Evolutionary conservation across 2,113 vertebrate species (phyloP).

Genomic region (Oxyruncus cristatus): DNA sequence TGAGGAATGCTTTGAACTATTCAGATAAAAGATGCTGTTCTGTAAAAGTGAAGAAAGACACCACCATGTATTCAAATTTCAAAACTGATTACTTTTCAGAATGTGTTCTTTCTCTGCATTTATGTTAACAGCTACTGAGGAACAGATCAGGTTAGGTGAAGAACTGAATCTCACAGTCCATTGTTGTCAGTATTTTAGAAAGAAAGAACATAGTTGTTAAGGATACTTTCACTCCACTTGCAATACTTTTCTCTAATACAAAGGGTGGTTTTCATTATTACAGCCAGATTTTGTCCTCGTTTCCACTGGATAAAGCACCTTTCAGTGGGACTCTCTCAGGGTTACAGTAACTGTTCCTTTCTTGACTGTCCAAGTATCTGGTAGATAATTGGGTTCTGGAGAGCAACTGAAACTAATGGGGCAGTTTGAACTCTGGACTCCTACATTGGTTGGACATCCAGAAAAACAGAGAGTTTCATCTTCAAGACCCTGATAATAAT

Average conservation of each 20-base stretch:
- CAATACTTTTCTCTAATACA: not conserved
- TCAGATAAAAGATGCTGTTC: slow-evolving; percentile 42
- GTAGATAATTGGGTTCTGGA: not conserved
- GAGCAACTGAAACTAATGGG: not conserved
- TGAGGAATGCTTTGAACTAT: slow-evolving; percentile 58
- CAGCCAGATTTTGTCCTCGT: not conserved
- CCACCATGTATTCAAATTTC: not conserved
- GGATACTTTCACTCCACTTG: not conserved
- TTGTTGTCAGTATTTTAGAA: not conserved
- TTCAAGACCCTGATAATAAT: not conserved
- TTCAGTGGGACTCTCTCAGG: not conserved
- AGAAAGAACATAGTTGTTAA: not conserved
- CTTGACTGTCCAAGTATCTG: not conserved
- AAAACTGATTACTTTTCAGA: slow-evolving; percentile 39
- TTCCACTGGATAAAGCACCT: not conserved
- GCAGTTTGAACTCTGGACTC: not conserved
- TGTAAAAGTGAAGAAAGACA: slow-evolving; percentile 20
- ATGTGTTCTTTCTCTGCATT: not conserved
- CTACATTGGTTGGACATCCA: not conserved
- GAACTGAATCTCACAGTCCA: not conserved
- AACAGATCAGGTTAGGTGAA: not conserved
- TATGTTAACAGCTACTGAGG: not conserved
- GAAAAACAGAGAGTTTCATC: not conserved
- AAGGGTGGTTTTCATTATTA: not conserved
- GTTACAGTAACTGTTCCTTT: not conserved